Base-by-base conservation (phyloP, 2,797 vertebrate genomes). In the Lophotriccus pileatus region DNA sequence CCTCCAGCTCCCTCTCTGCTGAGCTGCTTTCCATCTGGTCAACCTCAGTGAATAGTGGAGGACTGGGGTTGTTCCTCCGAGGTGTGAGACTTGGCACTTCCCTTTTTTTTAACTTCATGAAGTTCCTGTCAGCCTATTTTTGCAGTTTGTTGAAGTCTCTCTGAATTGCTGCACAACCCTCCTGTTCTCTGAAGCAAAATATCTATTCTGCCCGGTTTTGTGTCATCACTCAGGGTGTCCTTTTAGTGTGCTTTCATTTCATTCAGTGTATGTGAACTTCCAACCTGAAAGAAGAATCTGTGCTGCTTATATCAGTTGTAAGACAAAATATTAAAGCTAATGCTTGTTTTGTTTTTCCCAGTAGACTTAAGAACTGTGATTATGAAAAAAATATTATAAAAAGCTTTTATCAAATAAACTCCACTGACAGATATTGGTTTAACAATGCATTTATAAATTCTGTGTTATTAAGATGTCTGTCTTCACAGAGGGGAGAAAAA, bases 341-440 rank as follows among this genome's bases (percentile, higher is more conserved):
- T 32, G 36, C 90, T 94, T 94, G 59, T 60, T 90, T 95, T 96
- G 52, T 68, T 79, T 72, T 64, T 96, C 82, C 39, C 36, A 75
- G 75, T 62, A 93, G 81, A 80, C 32, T 14, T 63, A 63, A 75
- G 41, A 90, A 49, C 78, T 89, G 64, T 89, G 70, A 75, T 81
- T 82, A 93, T 78, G 67, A 95, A 85, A 64, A 82, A 74, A 87
- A 94, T 58, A 63, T 73, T 90, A 92, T 84, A 37, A 41, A 94
- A 84, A 64, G 63, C 53, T 89, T 91, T 81, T 89, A 84, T 73
- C 53, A 84, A 92, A 63, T 59, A 10, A 73, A 66, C 16, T 25
- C 10, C 19, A 93, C 63, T 94, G 88, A 77, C n/a, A 77, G 78
- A 50, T 84, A 92, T 25, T 97, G 82, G 77, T 96, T 95, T 39